Evolutionary conservation across 1,140 invertebrate genomes (phyloP).

Genomic region (Drosophila tropicalis): DNA sequence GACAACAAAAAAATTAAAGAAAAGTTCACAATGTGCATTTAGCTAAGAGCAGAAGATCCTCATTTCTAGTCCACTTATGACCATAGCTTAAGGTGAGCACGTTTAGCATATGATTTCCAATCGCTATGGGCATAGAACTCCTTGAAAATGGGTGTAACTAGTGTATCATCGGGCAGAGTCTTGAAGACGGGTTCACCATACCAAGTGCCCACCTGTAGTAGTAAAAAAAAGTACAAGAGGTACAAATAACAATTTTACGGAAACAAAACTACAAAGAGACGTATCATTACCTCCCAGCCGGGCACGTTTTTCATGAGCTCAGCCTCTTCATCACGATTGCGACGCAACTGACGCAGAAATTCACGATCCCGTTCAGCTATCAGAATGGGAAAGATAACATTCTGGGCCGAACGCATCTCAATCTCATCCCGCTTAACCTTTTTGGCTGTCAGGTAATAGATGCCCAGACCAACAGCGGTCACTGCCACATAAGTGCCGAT

Average conservation of each 20-base stretch:
- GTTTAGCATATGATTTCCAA: slow-evolving; percentile 84
- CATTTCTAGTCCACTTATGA: slow-evolving; percentile 80
- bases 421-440: slow-evolving; percentile 85
- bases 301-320: slow-evolving; percentile 94
- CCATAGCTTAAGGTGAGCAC: slow-evolving; percentile 84
- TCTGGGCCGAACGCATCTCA: slow-evolving; percentile 89
- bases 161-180: slow-evolving; percentile 84
- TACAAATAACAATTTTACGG: background rate
- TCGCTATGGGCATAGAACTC: slow-evolving; percentile 89
- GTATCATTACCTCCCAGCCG: slow-evolving; percentile 88
- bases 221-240: slow-evolving; percentile 1
- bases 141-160: slow-evolving; percentile 86
- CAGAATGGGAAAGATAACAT: slow-evolving; percentile 90
- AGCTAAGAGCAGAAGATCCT: slow-evolving; percentile 14
- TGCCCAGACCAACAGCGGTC: slow-evolving; percentile 85
- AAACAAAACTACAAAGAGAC: background rate
- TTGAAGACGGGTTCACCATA: slow-evolving; percentile 93
- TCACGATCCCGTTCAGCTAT: slow-evolving; percentile 92
- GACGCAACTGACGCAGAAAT: slow-evolving; percentile 91
- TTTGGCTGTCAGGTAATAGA: slow-evolving; percentile 86
- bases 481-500: slow-evolving; percentile 86
- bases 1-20: slow-evolving; percentile 13
- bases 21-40: slow-evolving; percentile 58
- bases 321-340: slow-evolving; percentile 92
- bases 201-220: slow-evolving; percentile 89